Conservation (phyloP, 2,888 invertebrate genomes). For the Ashinkailepas kermadecensis region DNA sequence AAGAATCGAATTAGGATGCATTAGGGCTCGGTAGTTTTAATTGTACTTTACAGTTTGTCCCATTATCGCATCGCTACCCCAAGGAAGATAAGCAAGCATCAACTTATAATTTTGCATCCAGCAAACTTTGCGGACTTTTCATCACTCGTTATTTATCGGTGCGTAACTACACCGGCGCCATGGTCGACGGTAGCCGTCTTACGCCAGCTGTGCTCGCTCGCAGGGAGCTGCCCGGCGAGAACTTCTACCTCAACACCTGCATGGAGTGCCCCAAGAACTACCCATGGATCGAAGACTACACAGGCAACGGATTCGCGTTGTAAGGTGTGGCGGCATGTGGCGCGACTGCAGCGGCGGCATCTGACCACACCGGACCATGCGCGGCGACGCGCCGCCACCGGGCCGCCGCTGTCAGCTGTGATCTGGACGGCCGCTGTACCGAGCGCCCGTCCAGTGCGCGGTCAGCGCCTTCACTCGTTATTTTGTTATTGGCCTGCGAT, state of each 20-base stretch:
- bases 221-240: constrained; percentile 78
- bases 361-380: too few species aligned
- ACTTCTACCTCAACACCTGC: constrained; percentile 83
- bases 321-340: not conserved
- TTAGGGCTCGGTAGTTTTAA: too few species aligned
- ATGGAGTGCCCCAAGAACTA: constrained; percentile 94
- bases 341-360: not conserved
- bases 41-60: too few species aligned
- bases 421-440: not conserved
- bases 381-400: too few species aligned
- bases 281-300: constrained; percentile 89
- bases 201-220: not conserved
- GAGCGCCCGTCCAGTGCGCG: not conserved
- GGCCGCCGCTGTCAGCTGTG: not conserved
- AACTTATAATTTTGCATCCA: too few species aligned
- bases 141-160: too few species aligned
- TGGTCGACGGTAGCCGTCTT: too few species aligned
- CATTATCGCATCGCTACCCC: too few species aligned
- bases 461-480: not conserved
- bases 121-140: too few species aligned
- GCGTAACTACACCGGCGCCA: too few species aligned
- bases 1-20: too few species aligned
- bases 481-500: not conserved
- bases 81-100: too few species aligned
- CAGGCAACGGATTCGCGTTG: constrained; percentile 64